Base-by-base conservation (phyloP, 2,113 vertebrate genomes). In the Grammomys surdaster region DNA sequence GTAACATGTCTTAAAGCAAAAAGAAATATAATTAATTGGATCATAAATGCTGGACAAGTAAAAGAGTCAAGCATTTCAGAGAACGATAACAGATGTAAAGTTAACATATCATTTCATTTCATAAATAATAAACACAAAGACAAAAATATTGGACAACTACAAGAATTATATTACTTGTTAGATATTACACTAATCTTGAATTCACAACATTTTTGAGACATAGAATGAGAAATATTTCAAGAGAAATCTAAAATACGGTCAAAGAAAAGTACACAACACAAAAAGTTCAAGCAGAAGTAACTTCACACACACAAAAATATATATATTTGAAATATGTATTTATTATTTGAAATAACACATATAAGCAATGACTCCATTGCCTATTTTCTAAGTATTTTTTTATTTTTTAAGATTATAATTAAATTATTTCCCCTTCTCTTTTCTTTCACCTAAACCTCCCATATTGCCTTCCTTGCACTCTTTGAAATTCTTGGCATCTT, bases 1-100 rank as follows among this genome's bases (percentile, higher is more conserved):
- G 14, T 81, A 88, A 94, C 26, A 22, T 58, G 51, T 63, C 81
- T 91, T 92, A 93, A 88, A 90, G n/a, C 56, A 90, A 96, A 94
- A 90, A 51, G 51, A 51, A 51, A 51, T 51, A 51, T 51, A 87
- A 77, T 86, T 88, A 33, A 93, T 89, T 92, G 90, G 19, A 16
- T 95, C 14, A 81, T 31, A 91, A 93, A 91, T 82, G 4, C 60
- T 89, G 5, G 43, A 91, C 56, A 13, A 33, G 9, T 84, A 76
- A 93, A 92, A 63, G 31, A 90, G 28, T 48, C 40, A 87, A 33
- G 5, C 2, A 58, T 73, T 89, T 75, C 2, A 54, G 86, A 84
- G 84, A 77, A 3, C 36, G 22, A 78, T 54, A 10, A 60, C 43
- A 85, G 40, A 77, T 36, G 10, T 87, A 91, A 87, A 78, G 7